Evolutionary conservation across 2,113 vertebrate genomes (phyloP).

Genomic region (Nibea coibor): DNA sequence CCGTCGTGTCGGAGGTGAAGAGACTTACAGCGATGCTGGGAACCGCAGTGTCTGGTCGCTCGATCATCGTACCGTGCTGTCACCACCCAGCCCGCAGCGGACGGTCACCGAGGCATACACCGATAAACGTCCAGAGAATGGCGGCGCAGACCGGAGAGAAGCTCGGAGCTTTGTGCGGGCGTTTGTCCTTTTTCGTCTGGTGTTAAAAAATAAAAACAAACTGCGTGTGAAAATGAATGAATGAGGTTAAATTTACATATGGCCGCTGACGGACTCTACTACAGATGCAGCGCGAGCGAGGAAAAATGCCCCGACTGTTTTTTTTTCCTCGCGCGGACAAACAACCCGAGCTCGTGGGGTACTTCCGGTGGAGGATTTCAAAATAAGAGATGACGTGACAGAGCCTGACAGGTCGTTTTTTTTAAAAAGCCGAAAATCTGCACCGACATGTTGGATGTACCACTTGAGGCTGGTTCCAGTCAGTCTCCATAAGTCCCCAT

Average conservation of each 20-base stretch:
- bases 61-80: constrained; percentile 81
- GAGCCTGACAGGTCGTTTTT: too few relatives aligned
- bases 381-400: constrained; percentile 31
- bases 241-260: constrained; percentile 60
- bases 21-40: constrained; percentile 85
- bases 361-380: constrained; percentile 52
- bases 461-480: too few relatives aligned
- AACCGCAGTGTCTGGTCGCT: constrained; percentile 83
- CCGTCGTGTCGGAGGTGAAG: accelerated
- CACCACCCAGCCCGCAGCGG: constrained; percentile 73
- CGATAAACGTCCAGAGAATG: constrained; percentile 36
- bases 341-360: accelerated
- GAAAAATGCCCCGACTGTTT: constrained; percentile 23
- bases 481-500: too few relatives aligned
- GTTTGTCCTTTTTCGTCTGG: neutral
- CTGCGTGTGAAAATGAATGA: constrained; percentile 47
- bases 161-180: neutral
- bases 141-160: neutral
- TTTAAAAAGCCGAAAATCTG: too few relatives aligned
- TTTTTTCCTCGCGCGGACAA: too few relatives aligned
- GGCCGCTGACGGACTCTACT: constrained; percentile 32
- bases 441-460: too few relatives aligned
- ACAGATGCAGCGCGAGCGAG: constrained; percentile 18
- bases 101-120: constrained; percentile 67
- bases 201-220: neutral